Conservation (phyloP, 2,113 vertebrate species). For the Megalops atlanticus region DNA sequence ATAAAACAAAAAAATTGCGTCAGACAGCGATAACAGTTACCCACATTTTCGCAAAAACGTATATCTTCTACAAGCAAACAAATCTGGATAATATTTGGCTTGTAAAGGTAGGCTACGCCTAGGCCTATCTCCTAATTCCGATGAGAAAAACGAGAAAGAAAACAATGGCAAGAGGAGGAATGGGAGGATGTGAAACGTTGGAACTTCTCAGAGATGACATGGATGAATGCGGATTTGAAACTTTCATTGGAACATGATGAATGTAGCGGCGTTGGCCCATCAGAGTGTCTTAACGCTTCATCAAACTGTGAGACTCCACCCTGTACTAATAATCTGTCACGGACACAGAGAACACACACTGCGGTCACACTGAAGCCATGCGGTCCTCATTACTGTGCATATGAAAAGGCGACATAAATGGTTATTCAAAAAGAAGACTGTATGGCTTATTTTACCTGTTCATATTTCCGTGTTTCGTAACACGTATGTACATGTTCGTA, state of each 20-base stretch:
- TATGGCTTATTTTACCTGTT: no score
- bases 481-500: neutral
- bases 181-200: neutral
- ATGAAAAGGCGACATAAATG: no score
- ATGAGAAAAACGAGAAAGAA: neutral
- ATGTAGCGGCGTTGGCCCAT: neutral
- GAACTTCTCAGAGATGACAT: neutral
- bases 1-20: neutral
- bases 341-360: neutral
- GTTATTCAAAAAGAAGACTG: no score
- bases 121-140: no score
- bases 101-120: neutral
- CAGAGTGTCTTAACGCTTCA: neutral
- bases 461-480: no score
- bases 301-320: neutral
- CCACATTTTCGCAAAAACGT: no score
- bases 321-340: neutral
- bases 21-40: neutral
- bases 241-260: neutral
- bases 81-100: neutral
- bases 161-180: neutral
- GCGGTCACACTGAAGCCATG: neutral
- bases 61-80: neutral
- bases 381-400: no score
- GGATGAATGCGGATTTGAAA: constrained; percentile 2